Evolutionary conservation across 2,113 vertebrate species (phyloP).

Genomic region (Cyprinus carpio): DNA sequence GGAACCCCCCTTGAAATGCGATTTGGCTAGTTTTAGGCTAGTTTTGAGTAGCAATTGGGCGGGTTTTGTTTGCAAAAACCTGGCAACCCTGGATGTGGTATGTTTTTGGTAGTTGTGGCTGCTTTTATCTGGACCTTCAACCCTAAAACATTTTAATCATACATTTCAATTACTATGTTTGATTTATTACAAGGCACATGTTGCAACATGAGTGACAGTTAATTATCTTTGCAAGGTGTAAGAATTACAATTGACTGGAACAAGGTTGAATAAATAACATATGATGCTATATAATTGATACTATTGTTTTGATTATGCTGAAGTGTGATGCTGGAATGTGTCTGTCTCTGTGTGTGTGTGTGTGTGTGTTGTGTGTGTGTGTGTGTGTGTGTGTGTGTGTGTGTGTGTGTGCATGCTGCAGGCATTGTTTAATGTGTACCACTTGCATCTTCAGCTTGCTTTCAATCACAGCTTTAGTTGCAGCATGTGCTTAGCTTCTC

Average conservation of each 20-base stretch:
- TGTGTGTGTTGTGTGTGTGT: not conserved
- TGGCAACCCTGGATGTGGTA: no score
- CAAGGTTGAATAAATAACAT: not conserved
- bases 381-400: not conserved
- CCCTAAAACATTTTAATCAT: not conserved
- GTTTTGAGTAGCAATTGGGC: no score
- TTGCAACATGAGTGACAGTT: not conserved
- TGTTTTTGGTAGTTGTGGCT: not conserved
- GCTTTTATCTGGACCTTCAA: not conserved
- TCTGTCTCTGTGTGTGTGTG: no score
- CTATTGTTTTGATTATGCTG: not conserved
- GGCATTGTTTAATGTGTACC: conserved; percentile 31
- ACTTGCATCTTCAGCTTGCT: not conserved
- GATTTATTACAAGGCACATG: not conserved
- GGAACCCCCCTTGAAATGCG: no score
- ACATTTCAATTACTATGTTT: not conserved
- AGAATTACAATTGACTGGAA: not conserved
- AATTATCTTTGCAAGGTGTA: not conserved
- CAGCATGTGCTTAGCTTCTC: conserved; percentile 25
- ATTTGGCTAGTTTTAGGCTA: no score
- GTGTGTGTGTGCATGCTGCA: conserved; percentile 10
- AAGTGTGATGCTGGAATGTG: not conserved
- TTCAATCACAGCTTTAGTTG: conserved; percentile 26
- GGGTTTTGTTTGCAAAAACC: no score
- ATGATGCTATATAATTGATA: not conserved